phyloP scores from a whole-genome alignment of 2,797 vertebrate species.

The Clangula hyemalis region DNA sequence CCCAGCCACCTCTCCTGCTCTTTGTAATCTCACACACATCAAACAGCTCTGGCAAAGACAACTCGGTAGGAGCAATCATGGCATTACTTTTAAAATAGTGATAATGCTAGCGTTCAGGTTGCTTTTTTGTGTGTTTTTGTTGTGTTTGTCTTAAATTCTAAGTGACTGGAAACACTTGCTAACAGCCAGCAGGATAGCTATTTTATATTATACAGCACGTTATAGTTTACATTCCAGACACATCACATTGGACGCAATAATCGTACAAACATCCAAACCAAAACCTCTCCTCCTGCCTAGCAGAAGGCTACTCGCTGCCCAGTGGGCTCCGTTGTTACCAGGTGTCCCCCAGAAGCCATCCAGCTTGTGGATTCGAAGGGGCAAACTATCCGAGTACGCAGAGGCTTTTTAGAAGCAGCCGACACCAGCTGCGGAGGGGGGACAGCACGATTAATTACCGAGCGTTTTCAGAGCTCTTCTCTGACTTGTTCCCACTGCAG shows the following conservation, averaged over 20 bases:
- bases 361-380: background rate
- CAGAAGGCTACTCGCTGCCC: background rate
- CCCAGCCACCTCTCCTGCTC: background rate
- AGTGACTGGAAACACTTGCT: conserved; percentile 28
- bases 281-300: conserved; percentile 15
- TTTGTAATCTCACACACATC: background rate
- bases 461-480: background rate
- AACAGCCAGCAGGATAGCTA: conserved; percentile 21
- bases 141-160: background rate
- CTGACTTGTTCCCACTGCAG: background rate
- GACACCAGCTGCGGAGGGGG: background rate
- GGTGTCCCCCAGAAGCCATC: background rate
- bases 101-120: background rate
- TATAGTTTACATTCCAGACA: conserved; percentile 29
- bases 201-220: conserved; percentile 34
- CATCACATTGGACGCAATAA: conserved; percentile 25
- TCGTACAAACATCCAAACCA: conserved; percentile 10
- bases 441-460: background rate
- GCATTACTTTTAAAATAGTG: conserved; percentile 2
- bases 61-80: background rate
- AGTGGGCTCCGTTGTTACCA: background rate
- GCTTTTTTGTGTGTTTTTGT: background rate
- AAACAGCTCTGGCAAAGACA: background rate
- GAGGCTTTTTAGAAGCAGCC: background rate
- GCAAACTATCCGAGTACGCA: background rate